Evolutionary conservation across 2,888 invertebrate genomes (phyloP).

Genomic region (Resseliella maxima): DNA sequence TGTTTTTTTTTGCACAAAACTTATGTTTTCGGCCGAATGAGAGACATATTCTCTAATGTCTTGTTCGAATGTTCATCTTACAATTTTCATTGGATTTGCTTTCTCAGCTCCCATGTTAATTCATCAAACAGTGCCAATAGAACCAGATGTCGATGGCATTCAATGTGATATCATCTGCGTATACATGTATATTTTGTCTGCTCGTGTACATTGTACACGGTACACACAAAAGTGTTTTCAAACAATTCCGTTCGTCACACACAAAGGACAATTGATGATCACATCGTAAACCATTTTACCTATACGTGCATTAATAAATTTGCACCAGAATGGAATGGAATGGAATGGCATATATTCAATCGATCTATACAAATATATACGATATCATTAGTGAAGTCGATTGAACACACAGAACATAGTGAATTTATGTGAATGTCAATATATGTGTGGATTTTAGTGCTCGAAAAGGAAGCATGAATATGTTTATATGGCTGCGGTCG

Average conservation of each 20-base stretch:
- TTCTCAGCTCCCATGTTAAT: background rate
- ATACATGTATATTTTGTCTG: no score
- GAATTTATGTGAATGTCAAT: background rate
- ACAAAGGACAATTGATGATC: constrained; percentile 53
- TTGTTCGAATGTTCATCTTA: constrained; percentile 20
- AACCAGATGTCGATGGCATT: background rate
- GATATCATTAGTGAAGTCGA: constrained; percentile 23
- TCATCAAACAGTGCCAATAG: background rate
- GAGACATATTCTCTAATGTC: background rate
- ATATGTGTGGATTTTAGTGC: background rate
- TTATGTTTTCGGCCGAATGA: background rate
- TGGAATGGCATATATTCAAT: background rate
- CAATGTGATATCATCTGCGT: background rate
- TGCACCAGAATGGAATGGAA: background rate
- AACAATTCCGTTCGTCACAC: background rate
- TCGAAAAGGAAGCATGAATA: background rate
- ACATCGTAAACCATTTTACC: constrained; percentile 51
- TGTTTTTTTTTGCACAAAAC: constrained; percentile 48
- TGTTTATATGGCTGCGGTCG: background rate
- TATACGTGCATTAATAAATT: constrained; percentile 51
- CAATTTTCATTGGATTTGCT: background rate
- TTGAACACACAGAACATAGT: background rate
- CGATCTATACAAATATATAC: constrained; percentile 19
- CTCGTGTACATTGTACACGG: no score
- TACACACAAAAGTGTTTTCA: no score